Evolutionary conservation across 2,797 vertebrate genomes (phyloP).

Genomic region (Rhinoraja longicauda): DNA sequence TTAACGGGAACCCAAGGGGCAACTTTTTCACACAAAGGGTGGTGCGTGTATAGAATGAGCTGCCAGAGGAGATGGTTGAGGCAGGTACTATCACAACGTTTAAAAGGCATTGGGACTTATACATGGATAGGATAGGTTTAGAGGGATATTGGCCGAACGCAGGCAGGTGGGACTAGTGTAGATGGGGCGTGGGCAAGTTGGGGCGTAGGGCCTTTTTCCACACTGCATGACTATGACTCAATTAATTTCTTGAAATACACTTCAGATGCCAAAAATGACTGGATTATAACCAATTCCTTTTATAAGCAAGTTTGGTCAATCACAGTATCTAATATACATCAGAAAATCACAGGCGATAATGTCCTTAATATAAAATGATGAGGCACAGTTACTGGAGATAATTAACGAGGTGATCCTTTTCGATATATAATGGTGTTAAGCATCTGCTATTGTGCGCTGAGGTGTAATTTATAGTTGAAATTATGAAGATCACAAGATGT

Average conservation of each 20-base stretch:
- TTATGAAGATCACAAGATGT: constrained; percentile 36
- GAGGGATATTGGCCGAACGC: too few relatives aligned
- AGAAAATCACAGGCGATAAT: not conserved
- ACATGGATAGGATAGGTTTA: too few relatives aligned
- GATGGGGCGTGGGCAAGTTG: too few relatives aligned
- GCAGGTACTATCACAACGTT: too few relatives aligned
- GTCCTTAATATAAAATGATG: not conserved
- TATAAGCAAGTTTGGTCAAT: not conserved
- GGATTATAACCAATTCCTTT: not conserved
- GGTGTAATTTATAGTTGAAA: constrained; percentile 17
- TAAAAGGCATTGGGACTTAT: too few relatives aligned
- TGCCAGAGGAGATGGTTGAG: too few relatives aligned
- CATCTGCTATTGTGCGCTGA: constrained; percentile 20
- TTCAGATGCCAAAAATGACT: not conserved
- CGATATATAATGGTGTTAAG: constrained; percentile 23
- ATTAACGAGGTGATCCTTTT: not conserved
- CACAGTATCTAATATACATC: not conserved
- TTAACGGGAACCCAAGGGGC: too few relatives aligned
- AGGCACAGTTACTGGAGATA: not conserved
- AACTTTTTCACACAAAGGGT: too few relatives aligned
- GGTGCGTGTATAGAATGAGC: too few relatives aligned
- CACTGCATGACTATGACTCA: too few relatives aligned
- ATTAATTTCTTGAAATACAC: not conserved
- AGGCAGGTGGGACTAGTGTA: too few relatives aligned
- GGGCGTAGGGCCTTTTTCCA: too few relatives aligned